Evolutionary conservation across 2,113 vertebrate genomes (phyloP).

Genomic region (Alligator sinensis): DNA sequence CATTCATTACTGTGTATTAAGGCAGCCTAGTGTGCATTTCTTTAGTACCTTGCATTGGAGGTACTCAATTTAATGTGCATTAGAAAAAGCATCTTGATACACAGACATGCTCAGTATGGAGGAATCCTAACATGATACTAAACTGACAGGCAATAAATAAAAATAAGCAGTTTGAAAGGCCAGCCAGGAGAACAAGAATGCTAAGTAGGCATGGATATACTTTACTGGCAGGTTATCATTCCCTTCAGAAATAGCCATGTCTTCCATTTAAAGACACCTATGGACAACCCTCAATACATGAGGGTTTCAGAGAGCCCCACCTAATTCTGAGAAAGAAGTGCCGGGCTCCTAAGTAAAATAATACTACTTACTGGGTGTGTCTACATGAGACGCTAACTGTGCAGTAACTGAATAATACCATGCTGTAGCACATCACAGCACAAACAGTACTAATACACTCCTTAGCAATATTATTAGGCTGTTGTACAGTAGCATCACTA

Average conservation of each 20-base stretch:
- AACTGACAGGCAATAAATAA: constrained; percentile 35
- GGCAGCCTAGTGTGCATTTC: too few relatives aligned
- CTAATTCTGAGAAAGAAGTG: not conserved
- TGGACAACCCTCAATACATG: not conserved
- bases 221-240: accelerated
- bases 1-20: too few relatives aligned
- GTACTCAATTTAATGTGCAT: too few relatives aligned
- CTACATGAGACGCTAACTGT: too few relatives aligned
- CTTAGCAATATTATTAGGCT: too few relatives aligned
- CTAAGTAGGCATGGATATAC: not conserved
- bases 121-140: not conserved
- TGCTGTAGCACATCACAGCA: too few relatives aligned
- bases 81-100: too few relatives aligned
- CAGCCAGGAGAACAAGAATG: not conserved
- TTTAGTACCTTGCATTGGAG: too few relatives aligned
- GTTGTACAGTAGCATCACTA: too few relatives aligned
- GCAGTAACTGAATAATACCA: too few relatives aligned
- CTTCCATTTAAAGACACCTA: not conserved
- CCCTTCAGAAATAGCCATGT: not conserved
- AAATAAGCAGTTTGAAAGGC: constrained; percentile 47
- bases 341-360: not conserved
- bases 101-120: not conserved
- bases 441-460: too few relatives aligned
- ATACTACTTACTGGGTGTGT: not conserved
- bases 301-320: not conserved